phyloP scores from a whole-genome alignment of 2,888 invertebrate genomes.

The Tenthredo notha region DNA sequence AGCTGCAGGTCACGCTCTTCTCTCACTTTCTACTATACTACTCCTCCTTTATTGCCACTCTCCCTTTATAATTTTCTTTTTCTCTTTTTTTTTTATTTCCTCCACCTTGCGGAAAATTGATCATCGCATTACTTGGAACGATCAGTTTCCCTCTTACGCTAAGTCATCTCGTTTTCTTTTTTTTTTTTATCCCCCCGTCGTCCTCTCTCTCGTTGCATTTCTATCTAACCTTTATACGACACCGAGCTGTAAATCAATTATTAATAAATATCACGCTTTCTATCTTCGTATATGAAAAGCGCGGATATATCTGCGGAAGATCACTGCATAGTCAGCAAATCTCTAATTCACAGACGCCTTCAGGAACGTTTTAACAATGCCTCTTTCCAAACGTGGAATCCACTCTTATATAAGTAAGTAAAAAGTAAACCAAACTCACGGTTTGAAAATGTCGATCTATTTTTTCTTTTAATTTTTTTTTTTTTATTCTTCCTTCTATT shows the following conservation, averaged over 20 bases:
- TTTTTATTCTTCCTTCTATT: neutral
- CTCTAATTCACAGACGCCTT: neutral
- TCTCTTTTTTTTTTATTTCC: neutral
- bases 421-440: neutral
- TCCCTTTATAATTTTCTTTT: neutral
- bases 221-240: neutral
- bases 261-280: neutral
- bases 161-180: neutral
- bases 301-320: neutral
- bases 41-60: neutral
- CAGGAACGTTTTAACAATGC: neutral
- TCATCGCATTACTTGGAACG: neutral
- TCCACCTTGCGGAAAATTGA: conserved; percentile 4
- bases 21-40: neutral
- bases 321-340: neutral
- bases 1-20: conserved; percentile 18
- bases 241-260: neutral
- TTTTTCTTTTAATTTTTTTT: neutral
- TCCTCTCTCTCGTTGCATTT: neutral
- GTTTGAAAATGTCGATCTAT: conserved; percentile 32
- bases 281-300: neutral
- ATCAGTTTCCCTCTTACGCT: conserved; percentile 3
- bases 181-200: no score
- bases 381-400: neutral
- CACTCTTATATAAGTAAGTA: neutral